A percentile compares a stretch with the other conserved stretches of the same genome.
phyloP scores from a whole-genome alignment of 1,140 invertebrate species.

The Temnothorax longispinosus region DNA sequence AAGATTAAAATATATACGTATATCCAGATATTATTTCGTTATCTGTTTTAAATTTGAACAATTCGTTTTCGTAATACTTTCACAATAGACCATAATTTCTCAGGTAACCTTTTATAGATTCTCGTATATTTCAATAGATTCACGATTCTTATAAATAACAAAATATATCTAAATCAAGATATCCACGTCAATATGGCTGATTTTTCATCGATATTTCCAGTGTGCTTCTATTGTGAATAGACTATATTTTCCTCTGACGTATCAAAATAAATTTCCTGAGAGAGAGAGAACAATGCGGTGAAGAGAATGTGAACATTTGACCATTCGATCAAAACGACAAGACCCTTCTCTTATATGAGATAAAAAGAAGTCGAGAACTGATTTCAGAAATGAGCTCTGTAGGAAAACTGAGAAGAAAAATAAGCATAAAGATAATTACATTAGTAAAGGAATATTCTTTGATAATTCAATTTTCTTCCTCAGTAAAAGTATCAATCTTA shows the following conservation, averaged over 20 bases:
- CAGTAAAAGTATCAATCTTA: background rate
- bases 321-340: constrained; percentile 2
- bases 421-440: background rate
- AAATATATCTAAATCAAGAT: background rate
- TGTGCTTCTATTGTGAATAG: background rate
- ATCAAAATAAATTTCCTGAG: constrained; percentile 27
- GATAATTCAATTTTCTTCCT: constrained; percentile 33
- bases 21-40: background rate
- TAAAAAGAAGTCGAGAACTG: background rate
- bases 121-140: background rate
- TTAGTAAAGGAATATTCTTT: background rate
- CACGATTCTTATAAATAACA: background rate
- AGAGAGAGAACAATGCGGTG: background rate
- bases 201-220: constrained; percentile 10
- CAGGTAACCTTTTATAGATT: background rate
- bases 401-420: background rate
- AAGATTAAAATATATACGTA: background rate
- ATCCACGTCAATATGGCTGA: background rate
- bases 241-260: constrained; percentile 14
- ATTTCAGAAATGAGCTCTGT: constrained; percentile 26
- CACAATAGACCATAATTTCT: background rate
- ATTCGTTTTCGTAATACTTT: background rate
- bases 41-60: background rate
- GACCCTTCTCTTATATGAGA: background rate
- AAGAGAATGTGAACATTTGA: constrained; percentile 13